Percentiles rank a stretch among this genome's conserved stretches.
Evolutionary conservation across 2,888 invertebrate genomes (phyloP).

Genomic region (Harmothoe impar): DNA sequence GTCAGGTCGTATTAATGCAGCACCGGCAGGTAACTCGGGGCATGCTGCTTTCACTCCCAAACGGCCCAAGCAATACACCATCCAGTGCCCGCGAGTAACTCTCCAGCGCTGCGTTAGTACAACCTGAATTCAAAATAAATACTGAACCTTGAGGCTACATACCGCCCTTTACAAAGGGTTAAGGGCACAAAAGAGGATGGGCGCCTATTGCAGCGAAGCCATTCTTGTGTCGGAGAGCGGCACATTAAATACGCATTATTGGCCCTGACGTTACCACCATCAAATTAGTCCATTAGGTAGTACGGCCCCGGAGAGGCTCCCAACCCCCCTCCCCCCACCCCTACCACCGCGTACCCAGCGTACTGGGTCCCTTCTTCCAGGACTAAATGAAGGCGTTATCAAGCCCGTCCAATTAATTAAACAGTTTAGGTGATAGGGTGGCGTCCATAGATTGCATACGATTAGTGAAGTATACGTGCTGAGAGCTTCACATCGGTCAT

Average conservation of each 20-base stretch:
- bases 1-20: no score
- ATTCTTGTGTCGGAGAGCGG: conserved; percentile 3
- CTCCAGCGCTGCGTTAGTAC: no score
- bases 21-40: no score
- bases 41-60: no score
- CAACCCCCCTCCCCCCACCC: no score
- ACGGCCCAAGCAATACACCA: no score
- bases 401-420: conserved; percentile 19
- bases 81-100: no score
- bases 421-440: conserved; percentile 31
- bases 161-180: no score
- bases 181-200: neutral
- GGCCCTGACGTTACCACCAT: neutral
- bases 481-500: neutral
- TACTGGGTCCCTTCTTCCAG: neutral
- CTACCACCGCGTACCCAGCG: neutral
- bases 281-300: conserved; percentile 22
- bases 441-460: conserved; percentile 5
- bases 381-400: conserved; percentile 39
- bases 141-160: no score
- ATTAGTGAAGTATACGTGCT: neutral
- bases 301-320: neutral
- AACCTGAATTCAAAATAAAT: no score
- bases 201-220: neutral
- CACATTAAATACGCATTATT: conserved; percentile 36